Percentiles rank a stretch among this genome's conserved stretches.
Conservation (phyloP, 1,140 invertebrate genomes). For the Leptopilina boulardi region DNA sequence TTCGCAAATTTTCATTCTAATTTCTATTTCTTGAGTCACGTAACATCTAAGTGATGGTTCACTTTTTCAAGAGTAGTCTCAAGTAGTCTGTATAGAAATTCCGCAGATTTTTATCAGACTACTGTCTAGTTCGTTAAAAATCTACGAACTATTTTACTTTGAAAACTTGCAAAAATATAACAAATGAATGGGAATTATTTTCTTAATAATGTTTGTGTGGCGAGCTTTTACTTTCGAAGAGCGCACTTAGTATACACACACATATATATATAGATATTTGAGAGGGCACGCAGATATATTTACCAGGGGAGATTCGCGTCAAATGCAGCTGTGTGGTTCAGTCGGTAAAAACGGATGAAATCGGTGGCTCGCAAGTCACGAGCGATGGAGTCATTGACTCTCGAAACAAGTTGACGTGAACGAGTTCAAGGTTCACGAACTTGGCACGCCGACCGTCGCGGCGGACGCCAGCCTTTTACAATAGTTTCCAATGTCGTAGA, state of each 20-base stretch:
- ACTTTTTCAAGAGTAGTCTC: too few relatives aligned
- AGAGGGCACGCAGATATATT: conserved; percentile 25
- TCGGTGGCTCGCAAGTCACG: conserved; percentile 49
- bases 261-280: background rate
- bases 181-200: too few relatives aligned
- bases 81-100: too few relatives aligned
- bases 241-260: background rate
- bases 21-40: too few relatives aligned
- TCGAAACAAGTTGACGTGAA: conserved; percentile 59
- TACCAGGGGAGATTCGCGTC: conserved; percentile 12
- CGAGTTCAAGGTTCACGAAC: conserved; percentile 70
- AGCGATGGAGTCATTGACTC: conserved; percentile 52
- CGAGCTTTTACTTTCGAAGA: background rate
- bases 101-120: too few relatives aligned
- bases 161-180: too few relatives aligned
- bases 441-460: conserved; percentile 58
- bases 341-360: conserved; percentile 51
- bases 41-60: too few relatives aligned
- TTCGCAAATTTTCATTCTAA: too few relatives aligned
- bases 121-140: too few relatives aligned
- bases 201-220: background rate
- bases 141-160: too few relatives aligned
- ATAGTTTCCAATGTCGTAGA: conserved; percentile 32
- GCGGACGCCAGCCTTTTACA: conserved; percentile 25
- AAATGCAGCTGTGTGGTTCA: conserved; percentile 33